These are phyloP conservation scores for Poecilus cupreus DNA, from an alignment of 2,888 invertebrate species.

Conservation along the genomic window DNA sequence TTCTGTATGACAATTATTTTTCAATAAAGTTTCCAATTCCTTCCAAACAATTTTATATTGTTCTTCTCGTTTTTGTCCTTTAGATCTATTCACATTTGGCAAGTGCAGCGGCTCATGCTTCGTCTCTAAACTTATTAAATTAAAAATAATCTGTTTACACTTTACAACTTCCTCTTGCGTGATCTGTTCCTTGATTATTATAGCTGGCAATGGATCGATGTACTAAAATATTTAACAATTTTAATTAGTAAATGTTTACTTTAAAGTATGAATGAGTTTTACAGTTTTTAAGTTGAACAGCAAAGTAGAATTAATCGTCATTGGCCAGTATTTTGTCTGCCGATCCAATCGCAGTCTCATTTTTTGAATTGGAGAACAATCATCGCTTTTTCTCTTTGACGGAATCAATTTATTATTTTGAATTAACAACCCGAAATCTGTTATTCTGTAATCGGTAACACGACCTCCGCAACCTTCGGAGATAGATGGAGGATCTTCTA, in stretches of 20 bases:
- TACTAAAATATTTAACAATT: constrained; percentile 74
- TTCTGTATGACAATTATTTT: constrained; percentile 84
- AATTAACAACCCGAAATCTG: constrained; percentile 93
- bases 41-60: constrained; percentile 94
- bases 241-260: neutral
- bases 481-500: constrained; percentile 96
- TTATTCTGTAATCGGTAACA: constrained; percentile 91
- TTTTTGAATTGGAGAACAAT: constrained; percentile 77
- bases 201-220: constrained; percentile 85
- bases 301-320: constrained; percentile 91
- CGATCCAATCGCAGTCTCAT: constrained; percentile 83
- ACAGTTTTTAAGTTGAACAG: constrained; percentile 89
- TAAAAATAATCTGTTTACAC: constrained; percentile 89
- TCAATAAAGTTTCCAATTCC: constrained; percentile 89
- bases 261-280: constrained; percentile 66
- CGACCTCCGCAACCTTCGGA: constrained; percentile 96
- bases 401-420: constrained; percentile 88
- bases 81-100: constrained; percentile 79
- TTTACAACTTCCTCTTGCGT: constrained; percentile 90
- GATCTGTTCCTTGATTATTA: constrained; percentile 88
- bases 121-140: constrained; percentile 86
- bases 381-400: constrained; percentile 74
- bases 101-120: constrained; percentile 88
- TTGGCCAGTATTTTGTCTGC: constrained; percentile 90
- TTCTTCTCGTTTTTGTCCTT: constrained; percentile 83